Evolutionary conservation across 2,113 vertebrate genomes (phyloP).

Genomic region (Tapirus terrestris): DNA sequence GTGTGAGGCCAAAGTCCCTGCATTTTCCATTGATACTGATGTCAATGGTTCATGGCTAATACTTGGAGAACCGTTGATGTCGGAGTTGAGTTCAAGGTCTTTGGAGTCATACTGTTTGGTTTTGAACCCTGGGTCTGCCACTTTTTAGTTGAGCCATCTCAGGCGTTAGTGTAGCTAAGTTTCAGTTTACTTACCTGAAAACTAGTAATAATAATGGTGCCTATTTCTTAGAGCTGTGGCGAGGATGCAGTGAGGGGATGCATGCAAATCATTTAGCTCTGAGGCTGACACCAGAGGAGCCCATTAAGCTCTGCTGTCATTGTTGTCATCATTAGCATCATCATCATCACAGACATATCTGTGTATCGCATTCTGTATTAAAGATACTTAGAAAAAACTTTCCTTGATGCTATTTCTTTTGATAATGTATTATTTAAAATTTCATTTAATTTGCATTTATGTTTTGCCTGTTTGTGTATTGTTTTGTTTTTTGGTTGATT

Average conservation of each 20-base stretch:
- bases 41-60: background rate
- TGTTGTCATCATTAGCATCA: background rate
- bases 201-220: background rate
- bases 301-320: background rate
- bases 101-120: background rate
- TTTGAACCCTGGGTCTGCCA: background rate
- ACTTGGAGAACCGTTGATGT: background rate
- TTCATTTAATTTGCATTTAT: constrained; percentile 32
- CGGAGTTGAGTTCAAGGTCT: background rate
- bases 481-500: background rate
- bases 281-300: background rate
- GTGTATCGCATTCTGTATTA: background rate
- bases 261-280: background rate
- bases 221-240: background rate
- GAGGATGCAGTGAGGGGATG: background rate
- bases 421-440: background rate
- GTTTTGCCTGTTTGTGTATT: background rate
- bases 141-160: background rate
- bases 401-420: background rate
- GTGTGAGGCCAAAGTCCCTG: background rate
- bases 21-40: background rate
- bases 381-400: background rate
- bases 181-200: background rate
- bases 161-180: background rate
- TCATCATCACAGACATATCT: background rate